Evolutionary conservation across 2,797 vertebrate genomes (phyloP).

Genomic region (Luscinia megarhynchos): DNA sequence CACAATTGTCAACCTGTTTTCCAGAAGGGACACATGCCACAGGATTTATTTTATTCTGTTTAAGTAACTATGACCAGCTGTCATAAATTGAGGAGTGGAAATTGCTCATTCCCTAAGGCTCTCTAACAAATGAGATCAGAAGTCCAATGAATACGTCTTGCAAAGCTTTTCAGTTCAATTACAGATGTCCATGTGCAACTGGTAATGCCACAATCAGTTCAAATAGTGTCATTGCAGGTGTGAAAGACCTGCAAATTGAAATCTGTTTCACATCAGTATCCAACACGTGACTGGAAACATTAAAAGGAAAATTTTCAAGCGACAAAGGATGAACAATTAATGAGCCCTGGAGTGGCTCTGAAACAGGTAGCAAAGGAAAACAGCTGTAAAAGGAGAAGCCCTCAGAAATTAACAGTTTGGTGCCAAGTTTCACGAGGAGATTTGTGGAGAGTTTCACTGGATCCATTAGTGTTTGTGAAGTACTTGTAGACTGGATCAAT

Average conservation of each 20-base stretch:
- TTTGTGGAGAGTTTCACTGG: slow-evolving; percentile 54
- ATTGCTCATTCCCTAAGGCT: slow-evolving; percentile 41
- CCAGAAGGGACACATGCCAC: slow-evolving; percentile 10
- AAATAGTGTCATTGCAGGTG: slow-evolving; percentile 23
- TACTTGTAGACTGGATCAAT: slow-evolving; percentile 60
- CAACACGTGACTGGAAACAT: slow-evolving; percentile 30
- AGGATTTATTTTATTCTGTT: slow-evolving; percentile 45
- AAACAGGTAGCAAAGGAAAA: slow-evolving; percentile 60
- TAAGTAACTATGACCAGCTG: slow-evolving; percentile 59
- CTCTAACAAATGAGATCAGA: slow-evolving; percentile 64
- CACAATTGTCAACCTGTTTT: slow-evolving; percentile 32
- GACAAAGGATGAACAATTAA: slow-evolving; percentile 59
- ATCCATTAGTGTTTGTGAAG: slow-evolving; percentile 60
- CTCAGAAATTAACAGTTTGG: slow-evolving; percentile 38
- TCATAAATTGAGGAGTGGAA: slow-evolving; percentile 54
- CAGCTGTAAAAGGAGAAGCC: slow-evolving; percentile 42
- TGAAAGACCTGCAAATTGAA: slow-evolving; percentile 42
- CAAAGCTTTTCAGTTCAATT: slow-evolving; percentile 63
- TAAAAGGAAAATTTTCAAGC: slow-evolving; percentile 55
- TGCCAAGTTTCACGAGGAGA: slow-evolving; percentile 58
- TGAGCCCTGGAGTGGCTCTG: slow-evolving; percentile 46
- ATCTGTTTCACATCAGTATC: slow-evolving; percentile 30
- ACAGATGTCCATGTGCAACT: slow-evolving; percentile 10
- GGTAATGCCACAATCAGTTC: not conserved
- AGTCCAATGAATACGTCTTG: slow-evolving; percentile 14